Evolutionary conservation across 2,113 vertebrate genomes (phyloP).

Genomic region (Ovibos moschatus): DNA sequence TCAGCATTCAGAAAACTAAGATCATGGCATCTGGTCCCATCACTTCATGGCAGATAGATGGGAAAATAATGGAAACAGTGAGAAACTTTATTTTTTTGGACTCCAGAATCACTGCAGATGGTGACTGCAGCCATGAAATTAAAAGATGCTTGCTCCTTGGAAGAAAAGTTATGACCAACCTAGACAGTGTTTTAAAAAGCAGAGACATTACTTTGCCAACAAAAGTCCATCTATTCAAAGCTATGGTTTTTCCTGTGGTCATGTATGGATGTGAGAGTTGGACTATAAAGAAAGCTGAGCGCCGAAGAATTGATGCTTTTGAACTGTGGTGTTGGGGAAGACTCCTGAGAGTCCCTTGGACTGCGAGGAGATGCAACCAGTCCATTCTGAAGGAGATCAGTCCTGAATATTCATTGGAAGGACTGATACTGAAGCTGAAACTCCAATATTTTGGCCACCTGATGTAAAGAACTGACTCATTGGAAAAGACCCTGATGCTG

Average conservation of each 20-base stretch:
- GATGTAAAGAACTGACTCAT: neutral
- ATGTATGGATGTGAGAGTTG: neutral
- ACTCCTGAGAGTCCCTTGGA: neutral
- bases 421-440: neutral
- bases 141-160: neutral
- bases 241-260: neutral
- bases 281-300: neutral
- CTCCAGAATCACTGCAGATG: neutral
- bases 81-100: neutral
- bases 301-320: fast-evolving
- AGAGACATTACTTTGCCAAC: neutral
- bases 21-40: neutral
- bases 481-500: neutral
- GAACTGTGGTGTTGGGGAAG: neutral
- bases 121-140: neutral
- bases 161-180: neutral
- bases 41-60: neutral
- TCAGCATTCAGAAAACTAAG: neutral
- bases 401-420: neutral
- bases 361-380: neutral
- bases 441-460: neutral
- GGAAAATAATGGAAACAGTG: neutral
- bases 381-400: neutral
- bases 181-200: neutral
- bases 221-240: neutral